These are phyloP conservation scores for Stenoptilia bipunctidactyla DNA, from an alignment of 2,888 invertebrate species.

Conservation along the genomic window DNA sequence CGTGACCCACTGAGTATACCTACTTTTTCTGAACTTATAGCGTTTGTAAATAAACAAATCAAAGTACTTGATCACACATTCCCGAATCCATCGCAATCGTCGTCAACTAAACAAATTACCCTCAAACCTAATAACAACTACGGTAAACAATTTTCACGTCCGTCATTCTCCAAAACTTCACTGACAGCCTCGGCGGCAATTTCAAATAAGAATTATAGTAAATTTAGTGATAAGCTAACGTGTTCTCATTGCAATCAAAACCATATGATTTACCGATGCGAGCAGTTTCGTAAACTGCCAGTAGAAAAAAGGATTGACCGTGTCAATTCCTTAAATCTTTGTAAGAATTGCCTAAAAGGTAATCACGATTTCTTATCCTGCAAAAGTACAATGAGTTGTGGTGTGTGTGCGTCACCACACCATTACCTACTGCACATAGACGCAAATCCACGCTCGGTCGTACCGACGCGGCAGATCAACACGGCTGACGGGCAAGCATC, in stretches of 20 bases:
- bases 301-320: no score
- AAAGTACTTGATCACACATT: background rate
- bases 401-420: constrained; percentile 2
- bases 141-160: background rate
- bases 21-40: background rate
- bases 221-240: background rate
- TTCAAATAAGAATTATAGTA: constrained; percentile 1
- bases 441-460: background rate
- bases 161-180: background rate
- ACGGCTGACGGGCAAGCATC: background rate
- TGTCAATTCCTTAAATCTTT: background rate
- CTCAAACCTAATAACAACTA: background rate
- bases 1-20: background rate
- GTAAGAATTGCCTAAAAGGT: background rate
- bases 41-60: background rate
- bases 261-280: background rate
- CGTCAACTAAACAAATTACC: background rate
- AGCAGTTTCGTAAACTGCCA: no score
- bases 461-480: background rate
- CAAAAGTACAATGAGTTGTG: background rate
- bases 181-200: background rate
- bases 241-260: background rate
- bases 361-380: background rate
- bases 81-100: background rate
- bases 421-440: constrained; percentile 5